Base-by-base conservation (phyloP, 1,140 invertebrate genomes). In the Scaptomyza pallida region DNA sequence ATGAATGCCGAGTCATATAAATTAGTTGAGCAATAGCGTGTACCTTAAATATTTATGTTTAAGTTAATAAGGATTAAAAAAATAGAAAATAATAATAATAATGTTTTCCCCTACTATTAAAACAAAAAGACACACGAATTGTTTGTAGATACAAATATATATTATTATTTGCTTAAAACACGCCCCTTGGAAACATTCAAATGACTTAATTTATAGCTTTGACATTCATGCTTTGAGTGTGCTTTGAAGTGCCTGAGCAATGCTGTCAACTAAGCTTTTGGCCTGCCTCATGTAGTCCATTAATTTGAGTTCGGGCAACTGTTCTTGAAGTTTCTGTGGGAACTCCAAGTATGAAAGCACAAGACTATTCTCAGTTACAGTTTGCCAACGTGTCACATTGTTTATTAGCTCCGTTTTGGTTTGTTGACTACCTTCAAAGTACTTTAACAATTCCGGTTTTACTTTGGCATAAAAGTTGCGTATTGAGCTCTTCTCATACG, bases 231-330 rank as follows among this genome's bases (percentile, higher is more conserved):
- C 3, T 12, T 37, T 30, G 19, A 21, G 26, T 37, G 33, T 37
- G 3, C 9, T n/a, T 17, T 8, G 10, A 5, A 61, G 8, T 26
- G 47, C 13, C 41, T 33, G 16, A 6, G 63, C 50, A 43, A 82
- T 41, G 1, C 74, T 61, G 5, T 75, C 61, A 0, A 83, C 6
- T 3, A 83, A 21, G 1, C 44, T 56, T 8, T 59, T 78, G 17
- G 62, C 79, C 48, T 78, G 41, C 21, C 60, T 67, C 30, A 23
- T 52, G 37, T 85, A 85, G 21, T 86, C 77, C 69, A 67, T 80
- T 0, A 85, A n/a, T 12, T 70, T 52, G 0, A 85, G 40, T 50
- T 85, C 80, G 1, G 80, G 81, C 2, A 77, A 35, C 15, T 74
- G 37, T 0, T 30, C 15, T 26, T 73, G 52, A 1, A 85, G 57